Percentiles rank a stretch among this genome's conserved stretches.
Evolutionary conservation across 2,113 vertebrate genomes (phyloP).

Genomic region (Hippocampus guttulatus): DNA sequence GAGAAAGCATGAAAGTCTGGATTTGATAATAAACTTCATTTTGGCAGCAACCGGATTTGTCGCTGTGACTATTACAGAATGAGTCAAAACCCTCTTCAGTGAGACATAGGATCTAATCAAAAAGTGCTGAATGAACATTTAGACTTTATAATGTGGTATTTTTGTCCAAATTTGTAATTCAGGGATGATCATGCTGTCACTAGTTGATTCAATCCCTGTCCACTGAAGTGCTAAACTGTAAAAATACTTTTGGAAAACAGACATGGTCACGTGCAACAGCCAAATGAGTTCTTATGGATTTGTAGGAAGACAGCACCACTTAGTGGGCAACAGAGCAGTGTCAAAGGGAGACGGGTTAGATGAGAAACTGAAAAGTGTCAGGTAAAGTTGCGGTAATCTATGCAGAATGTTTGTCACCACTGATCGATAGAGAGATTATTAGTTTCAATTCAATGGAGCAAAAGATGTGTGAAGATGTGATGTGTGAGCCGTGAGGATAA

Average conservation of each 20-base stretch:
- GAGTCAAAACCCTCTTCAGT: conserved; percentile 8
- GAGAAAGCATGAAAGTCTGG: conserved; percentile 1
- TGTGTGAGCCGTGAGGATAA: neutral
- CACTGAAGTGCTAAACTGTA: conserved; percentile 9
- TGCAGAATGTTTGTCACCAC: neutral
- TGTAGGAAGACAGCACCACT: conserved; percentile 40
- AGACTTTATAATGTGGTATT: neutral
- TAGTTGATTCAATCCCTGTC: conserved; percentile 36
- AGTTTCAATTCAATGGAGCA: neutral
- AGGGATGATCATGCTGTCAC: neutral
- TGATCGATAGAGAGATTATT: neutral
- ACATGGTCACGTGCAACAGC: conserved; percentile 43
- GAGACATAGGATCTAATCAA: conserved; percentile 38
- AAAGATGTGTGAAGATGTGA: neutral
- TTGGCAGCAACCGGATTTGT: neutral
- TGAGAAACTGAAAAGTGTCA: conserved; percentile 4
- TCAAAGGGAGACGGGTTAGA: conserved; percentile 3
- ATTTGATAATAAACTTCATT: neutral
- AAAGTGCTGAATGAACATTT: conserved; percentile 15
- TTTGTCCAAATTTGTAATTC: neutral
- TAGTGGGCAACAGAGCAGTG: conserved; percentile 35
- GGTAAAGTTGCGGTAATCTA: neutral
- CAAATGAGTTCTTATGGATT: conserved; percentile 15
- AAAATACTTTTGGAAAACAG: conserved; percentile 38
- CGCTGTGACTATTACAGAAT: neutral